Evolutionary conservation across 2,113 vertebrate species (phyloP).

Genomic region (Falcunculus frontatus): DNA sequence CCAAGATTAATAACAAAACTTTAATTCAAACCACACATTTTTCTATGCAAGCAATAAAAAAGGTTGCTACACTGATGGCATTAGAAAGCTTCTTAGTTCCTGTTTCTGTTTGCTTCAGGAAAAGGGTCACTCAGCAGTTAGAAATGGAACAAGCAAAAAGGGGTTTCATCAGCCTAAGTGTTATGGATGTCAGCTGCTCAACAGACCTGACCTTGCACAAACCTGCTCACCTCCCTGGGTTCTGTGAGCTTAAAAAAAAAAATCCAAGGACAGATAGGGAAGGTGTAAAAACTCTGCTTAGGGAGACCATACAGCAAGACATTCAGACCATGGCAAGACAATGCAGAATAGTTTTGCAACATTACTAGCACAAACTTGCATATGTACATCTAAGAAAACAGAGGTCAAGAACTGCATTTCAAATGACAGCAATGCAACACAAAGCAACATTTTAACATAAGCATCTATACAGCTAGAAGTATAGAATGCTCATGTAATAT

Average conservation of each 20-base stretch:
- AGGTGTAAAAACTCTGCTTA: background rate
- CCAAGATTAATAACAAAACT: background rate
- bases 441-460: background rate
- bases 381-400: background rate
- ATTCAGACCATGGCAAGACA: background rate
- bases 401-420: background rate
- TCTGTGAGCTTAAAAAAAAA: constrained; percentile 2
- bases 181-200: background rate
- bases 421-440: background rate
- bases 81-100: background rate
- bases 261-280: background rate
- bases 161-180: constrained; percentile 12
- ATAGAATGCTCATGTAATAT: background rate
- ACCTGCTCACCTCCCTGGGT: background rate
- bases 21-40: background rate
- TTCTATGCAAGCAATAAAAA: background rate
- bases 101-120: background rate
- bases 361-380: background rate
- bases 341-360: background rate
- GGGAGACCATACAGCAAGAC: background rate
- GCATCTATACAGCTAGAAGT: background rate
- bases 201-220: background rate
- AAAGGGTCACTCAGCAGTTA: background rate
- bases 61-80: background rate
- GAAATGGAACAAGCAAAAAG: background rate